These are phyloP conservation scores for Parasteatoda tepidariorum DNA, from an alignment of 1,140 invertebrate species.

Conservation along the genomic window DNA sequence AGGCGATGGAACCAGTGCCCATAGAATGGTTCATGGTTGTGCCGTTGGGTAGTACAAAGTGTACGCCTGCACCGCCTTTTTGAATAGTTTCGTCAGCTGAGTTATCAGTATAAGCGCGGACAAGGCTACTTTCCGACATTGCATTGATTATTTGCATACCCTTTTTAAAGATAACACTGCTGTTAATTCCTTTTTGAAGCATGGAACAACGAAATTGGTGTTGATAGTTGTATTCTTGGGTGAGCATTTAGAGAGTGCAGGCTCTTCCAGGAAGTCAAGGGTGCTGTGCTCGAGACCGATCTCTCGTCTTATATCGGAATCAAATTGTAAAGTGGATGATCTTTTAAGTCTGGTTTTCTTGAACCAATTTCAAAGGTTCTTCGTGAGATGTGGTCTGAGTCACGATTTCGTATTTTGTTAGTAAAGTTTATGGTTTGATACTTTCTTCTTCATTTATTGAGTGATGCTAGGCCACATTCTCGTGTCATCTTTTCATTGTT, in stretches of 20 bases:
- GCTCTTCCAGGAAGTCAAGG: not conserved
- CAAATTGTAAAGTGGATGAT: slow-evolving; percentile 3
- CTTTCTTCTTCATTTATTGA: slow-evolving; percentile 10
- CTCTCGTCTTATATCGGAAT: slow-evolving; percentile 14
- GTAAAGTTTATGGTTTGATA: slow-evolving; percentile 11
- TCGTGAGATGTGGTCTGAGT: not conserved
- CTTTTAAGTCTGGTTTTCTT: slow-evolving; percentile 25
- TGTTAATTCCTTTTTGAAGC: too few relatives aligned
- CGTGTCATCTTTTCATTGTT: not conserved
- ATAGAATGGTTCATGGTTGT: not conserved
- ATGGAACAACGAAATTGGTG: too few relatives aligned
- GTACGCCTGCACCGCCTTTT: not conserved
- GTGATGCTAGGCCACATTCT: slow-evolving; percentile 8
- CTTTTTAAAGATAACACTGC: not conserved
- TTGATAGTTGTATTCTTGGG: too few relatives aligned
- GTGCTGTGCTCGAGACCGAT: slow-evolving; percentile 4
- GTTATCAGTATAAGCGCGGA: not conserved
- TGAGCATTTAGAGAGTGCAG: not conserved
- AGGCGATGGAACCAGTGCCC: not conserved
- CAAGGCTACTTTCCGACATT: not conserved
- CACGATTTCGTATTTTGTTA: slow-evolving; percentile 7
- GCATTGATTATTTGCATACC: slow-evolving; percentile 3
- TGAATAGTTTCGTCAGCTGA: not conserved
- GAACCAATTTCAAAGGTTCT: slow-evolving; percentile 15
- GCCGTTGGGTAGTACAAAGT: not conserved